Evolutionary conservation across 2,113 vertebrate species (phyloP).

Genomic region (Cyanoliseus patagonus): DNA sequence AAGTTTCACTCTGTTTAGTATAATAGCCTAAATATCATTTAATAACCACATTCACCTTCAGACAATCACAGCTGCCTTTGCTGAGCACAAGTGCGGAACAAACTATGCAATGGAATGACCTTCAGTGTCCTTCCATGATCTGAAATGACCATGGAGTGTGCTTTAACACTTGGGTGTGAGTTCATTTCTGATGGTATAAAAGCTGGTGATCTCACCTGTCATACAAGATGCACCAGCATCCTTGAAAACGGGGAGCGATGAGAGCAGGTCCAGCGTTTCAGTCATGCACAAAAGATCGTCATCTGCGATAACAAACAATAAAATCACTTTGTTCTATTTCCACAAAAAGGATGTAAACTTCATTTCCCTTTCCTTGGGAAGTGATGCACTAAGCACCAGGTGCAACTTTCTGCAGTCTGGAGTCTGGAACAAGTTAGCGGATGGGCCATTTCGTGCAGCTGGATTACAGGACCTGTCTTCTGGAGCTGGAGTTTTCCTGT

Average conservation of each 20-base stretch:
- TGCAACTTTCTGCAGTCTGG: not conserved
- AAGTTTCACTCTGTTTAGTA: not conserved
- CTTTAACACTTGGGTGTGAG: not conserved
- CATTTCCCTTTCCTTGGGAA: not conserved
- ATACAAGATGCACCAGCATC: not conserved
- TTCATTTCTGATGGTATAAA: accelerated
- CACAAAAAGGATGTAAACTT: not conserved
- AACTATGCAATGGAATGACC: not conserved
- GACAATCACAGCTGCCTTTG: not conserved
- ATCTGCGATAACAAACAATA: accelerated
- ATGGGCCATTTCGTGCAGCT: accelerated
- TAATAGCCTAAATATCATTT: not conserved
- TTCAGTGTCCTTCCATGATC: no score
- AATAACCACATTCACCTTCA: not conserved
- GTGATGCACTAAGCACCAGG: not conserved
- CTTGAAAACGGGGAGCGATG: accelerated
- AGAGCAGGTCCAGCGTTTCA: not conserved
- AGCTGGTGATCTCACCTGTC: not conserved
- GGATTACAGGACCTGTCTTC: not conserved
- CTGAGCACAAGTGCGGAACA: not conserved
- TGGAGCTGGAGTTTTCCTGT: not conserved
- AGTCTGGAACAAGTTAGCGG: accelerated
- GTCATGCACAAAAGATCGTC: not conserved
- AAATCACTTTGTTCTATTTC: not conserved
- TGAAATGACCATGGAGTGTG: not conserved